These are phyloP conservation scores for Toxotes lorentzi DNA, from an alignment of 2,797 vertebrate species.

Conservation along the genomic window DNA sequence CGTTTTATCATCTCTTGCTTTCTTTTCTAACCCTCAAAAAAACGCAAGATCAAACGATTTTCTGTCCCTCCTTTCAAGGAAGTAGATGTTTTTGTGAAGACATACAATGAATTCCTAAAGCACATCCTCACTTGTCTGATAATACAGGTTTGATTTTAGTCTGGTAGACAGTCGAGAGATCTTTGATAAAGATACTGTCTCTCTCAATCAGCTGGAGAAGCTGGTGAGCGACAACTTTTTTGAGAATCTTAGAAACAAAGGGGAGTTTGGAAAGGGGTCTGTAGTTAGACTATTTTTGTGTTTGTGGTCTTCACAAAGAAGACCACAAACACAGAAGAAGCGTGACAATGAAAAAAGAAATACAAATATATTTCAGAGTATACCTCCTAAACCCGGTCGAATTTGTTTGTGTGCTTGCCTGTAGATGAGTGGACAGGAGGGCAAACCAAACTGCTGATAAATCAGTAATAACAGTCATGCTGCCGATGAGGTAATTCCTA, in stretches of 20 bases:
- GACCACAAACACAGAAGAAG: background rate
- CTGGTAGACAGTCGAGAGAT: too few species aligned
- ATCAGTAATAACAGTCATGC: background rate
- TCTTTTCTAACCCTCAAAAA: background rate
- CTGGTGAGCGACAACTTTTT: too few species aligned
- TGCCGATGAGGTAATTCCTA: conserved; percentile 30
- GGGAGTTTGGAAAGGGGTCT: too few species aligned
- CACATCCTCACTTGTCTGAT: too few species aligned
- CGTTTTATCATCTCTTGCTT: background rate
- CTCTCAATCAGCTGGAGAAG: too few species aligned
- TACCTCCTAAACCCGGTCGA: conserved; percentile 3
- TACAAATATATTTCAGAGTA: background rate
- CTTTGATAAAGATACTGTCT: too few species aligned
- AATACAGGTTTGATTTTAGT: too few species aligned
- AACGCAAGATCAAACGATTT: too few species aligned
- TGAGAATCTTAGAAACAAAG: too few species aligned
- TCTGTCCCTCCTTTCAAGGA: background rate
- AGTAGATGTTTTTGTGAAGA: background rate
- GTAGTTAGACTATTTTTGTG: background rate
- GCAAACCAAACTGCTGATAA: background rate
- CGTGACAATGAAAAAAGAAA: background rate
- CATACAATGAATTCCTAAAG: too few species aligned
- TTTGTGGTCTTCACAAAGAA: background rate
- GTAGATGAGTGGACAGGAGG: background rate
- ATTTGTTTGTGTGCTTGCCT: background rate